phyloP scores from a whole-genome alignment of 2,888 invertebrate species.

The Himalopsyche tibetana region DNA sequence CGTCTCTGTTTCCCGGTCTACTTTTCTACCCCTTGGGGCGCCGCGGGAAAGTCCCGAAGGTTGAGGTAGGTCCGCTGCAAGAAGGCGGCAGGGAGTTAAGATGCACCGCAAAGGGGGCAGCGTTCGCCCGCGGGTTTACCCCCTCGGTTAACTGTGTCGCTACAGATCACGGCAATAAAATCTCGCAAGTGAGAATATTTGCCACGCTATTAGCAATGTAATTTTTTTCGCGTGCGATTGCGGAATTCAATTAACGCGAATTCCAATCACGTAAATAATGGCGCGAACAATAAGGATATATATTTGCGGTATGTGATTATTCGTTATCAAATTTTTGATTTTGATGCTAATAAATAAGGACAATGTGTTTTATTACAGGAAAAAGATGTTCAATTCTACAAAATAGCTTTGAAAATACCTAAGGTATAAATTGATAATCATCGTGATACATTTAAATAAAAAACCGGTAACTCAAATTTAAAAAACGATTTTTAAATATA shows the following conservation, averaged over 20 bases:
- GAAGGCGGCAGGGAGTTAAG: constrained; percentile 57
- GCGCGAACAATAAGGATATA: too few relatives aligned
- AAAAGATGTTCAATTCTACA: too few relatives aligned
- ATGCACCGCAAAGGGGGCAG: constrained; percentile 53
- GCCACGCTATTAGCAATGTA: neutral
- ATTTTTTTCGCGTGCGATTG: neutral
- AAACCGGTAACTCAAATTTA: too few relatives aligned
- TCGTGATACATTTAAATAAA: too few relatives aligned
- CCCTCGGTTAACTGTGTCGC: constrained; percentile 29
- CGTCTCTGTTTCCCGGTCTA: constrained; percentile 39
- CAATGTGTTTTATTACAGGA: too few relatives aligned
- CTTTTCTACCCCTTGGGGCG: constrained; percentile 32
- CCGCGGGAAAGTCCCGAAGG: constrained; percentile 40
- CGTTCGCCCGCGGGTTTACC: neutral
- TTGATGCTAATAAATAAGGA: too few relatives aligned
- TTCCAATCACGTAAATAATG: too few relatives aligned
- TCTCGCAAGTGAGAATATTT: neutral
- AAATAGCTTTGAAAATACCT: too few relatives aligned
- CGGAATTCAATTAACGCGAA: neutral
- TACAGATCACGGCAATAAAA: constrained; percentile 26
- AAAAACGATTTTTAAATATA: too few relatives aligned
- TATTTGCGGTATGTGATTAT: too few relatives aligned
- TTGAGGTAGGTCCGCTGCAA: constrained; percentile 63
- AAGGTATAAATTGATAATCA: too few relatives aligned
- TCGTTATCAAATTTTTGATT: too few relatives aligned